Evolutionary conservation across 2,888 invertebrate genomes (phyloP).

Genomic region (Drosophila atripex): DNA sequence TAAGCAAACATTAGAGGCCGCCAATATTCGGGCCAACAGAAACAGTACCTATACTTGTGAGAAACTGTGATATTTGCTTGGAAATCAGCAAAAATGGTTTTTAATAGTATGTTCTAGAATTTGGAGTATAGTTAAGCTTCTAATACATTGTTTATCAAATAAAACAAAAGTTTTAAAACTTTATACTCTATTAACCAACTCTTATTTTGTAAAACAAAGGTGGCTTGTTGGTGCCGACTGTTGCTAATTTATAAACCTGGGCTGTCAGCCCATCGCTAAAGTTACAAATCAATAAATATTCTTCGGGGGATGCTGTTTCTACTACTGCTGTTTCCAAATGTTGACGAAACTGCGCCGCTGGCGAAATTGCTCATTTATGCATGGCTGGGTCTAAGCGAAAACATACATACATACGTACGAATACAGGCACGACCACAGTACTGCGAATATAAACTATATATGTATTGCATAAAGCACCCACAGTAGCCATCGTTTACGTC

Average conservation of each 20-base stretch:
- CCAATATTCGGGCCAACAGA: slow-evolving; percentile 3
- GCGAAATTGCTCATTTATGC: slow-evolving; percentile 78
- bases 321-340: slow-evolving; percentile 57
- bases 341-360: slow-evolving; percentile 72
- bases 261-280: slow-evolving; percentile 57
- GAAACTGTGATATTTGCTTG: neutral
- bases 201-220: neutral
- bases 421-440: neutral
- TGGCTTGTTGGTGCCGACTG: slow-evolving; percentile 46
- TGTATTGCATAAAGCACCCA: slow-evolving; percentile 16
- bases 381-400: slow-evolving; percentile 68
- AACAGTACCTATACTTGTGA: neutral
- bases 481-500: slow-evolving; percentile 31
- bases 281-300: slow-evolving; percentile 77
- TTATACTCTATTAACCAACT: slow-evolving; percentile 1
- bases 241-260: slow-evolving; percentile 75
- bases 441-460: neutral
- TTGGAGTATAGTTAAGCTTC: neutral
- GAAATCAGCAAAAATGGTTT: neutral
- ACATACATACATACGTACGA: slow-evolving; percentile 38
- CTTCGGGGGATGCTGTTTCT: slow-evolving; percentile 22
- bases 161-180: no score
- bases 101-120: neutral
- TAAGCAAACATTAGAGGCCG: slow-evolving; percentile 67
- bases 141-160: no score